Percentiles rank a stretch among this genome's conserved stretches.
Conservation (phyloP, 2,888 invertebrate species). For the Allacma fusca region DNA sequence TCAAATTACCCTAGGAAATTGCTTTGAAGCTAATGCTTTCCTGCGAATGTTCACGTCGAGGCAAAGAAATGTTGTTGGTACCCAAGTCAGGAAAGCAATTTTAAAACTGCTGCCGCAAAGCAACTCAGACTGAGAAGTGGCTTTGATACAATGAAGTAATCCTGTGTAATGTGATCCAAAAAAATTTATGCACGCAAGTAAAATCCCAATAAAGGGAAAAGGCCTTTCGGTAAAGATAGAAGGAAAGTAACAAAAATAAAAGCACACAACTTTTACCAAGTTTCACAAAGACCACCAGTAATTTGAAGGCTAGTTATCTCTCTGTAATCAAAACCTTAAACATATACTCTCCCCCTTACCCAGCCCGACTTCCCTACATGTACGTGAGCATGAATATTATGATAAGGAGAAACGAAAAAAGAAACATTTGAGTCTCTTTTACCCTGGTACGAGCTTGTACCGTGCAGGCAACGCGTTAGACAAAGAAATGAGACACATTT, state of each 20-base stretch:
- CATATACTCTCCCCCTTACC: not conserved
- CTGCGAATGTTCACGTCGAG: not conserved
- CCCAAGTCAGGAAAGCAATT: not conserved
- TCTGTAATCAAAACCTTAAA: conserved; percentile 5
- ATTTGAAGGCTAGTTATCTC: conserved; percentile 2
- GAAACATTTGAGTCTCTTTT: too few species aligned
- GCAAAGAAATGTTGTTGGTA: not conserved
- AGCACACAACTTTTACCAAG: too few species aligned
- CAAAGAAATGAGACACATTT: conserved; percentile 17
- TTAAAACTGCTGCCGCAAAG: conserved; percentile 7
- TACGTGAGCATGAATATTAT: too few species aligned
- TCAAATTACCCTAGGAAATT: conserved; percentile 8
- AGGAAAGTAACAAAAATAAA: too few species aligned
- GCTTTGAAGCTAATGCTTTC: not conserved
- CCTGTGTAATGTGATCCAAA: conserved; percentile 1
- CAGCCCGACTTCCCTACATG: too few species aligned
- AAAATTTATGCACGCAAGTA: conserved; percentile 12
- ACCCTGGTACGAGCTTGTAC: conserved; percentile 9
- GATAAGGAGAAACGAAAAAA: too few species aligned
- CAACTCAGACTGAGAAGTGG: conserved; percentile 9
- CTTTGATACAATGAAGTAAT: conserved; percentile 29
- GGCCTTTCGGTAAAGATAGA: not conserved
- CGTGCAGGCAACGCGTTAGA: not conserved
- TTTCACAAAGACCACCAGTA: not conserved
- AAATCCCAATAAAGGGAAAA: conserved; percentile 7